These are phyloP conservation scores for Leptinotarsa juncta DNA, from an alignment of 2,888 invertebrate genomes.

Conservation along the genomic window DNA sequence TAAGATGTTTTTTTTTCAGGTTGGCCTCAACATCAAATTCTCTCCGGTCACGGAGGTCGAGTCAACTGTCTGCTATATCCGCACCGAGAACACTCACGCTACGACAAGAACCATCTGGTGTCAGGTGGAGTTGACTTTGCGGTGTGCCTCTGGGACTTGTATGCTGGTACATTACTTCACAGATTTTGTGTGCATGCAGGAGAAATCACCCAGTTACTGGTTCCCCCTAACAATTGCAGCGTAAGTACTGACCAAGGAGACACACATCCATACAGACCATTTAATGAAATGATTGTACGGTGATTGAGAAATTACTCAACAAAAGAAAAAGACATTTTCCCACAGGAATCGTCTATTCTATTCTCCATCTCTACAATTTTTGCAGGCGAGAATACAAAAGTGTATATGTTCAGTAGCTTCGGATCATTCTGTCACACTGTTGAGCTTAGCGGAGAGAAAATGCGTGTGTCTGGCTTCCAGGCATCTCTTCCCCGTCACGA, in stretches of 20 bases:
- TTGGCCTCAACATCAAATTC: slow-evolving; percentile 90
- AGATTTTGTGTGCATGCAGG: slow-evolving; percentile 98
- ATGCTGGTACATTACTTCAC: slow-evolving; percentile 88
- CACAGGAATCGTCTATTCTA: no score
- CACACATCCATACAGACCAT: no score
- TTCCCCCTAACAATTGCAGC: slow-evolving; percentile 92
- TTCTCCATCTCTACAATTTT: slow-evolving; percentile 44
- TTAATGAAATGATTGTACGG: no score
- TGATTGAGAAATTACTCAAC: no score
- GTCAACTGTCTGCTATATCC: slow-evolving; percentile 97
- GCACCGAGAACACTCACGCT: slow-evolving; percentile 88
- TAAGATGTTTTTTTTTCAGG: slow-evolving; percentile 67
- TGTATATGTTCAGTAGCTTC: slow-evolving; percentile 97
- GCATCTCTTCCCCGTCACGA: slow-evolving; percentile 95
- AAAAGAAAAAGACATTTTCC: no score
- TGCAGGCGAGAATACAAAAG: slow-evolving; percentile 89
- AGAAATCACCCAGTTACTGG: slow-evolving; percentile 92
- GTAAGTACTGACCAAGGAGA: slow-evolving; percentile 67
- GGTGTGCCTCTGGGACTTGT: slow-evolving; percentile 95
- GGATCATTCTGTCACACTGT: slow-evolving; percentile 95
- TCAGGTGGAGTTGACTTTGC: slow-evolving; percentile 99
- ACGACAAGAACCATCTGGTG: slow-evolving; percentile 88
- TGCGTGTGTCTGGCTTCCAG: slow-evolving; percentile 92
- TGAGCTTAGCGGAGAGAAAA: slow-evolving; percentile 92
- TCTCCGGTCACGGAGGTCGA: slow-evolving; percentile 90